A percentile compares a stretch with the other conserved stretches of the same genome.
These are phyloP conservation scores for Acleris cristana DNA, from an alignment of 2,888 invertebrate genomes.

Conservation along the genomic window DNA sequence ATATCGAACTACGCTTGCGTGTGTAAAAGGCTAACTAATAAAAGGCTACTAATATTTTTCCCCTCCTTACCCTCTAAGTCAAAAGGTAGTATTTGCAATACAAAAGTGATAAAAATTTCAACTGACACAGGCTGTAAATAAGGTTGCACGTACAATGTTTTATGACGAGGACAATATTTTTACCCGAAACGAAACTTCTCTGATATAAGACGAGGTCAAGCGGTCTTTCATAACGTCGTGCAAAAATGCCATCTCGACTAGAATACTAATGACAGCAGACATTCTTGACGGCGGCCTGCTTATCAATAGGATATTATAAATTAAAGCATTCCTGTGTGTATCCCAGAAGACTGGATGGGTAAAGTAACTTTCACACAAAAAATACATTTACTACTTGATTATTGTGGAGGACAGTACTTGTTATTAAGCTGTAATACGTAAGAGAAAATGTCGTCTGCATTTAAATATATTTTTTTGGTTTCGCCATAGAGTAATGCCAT, in stretches of 20 bases:
- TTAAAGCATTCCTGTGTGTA: background rate
- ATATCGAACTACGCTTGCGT: slow-evolving; percentile 5
- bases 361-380: too few species aligned
- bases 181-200: slow-evolving; percentile 18
- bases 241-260: slow-evolving; percentile 11
- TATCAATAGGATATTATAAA: slow-evolving; percentile 6
- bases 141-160: too few species aligned
- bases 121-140: too few species aligned
- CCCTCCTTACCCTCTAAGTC: too few species aligned
- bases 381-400: too few species aligned
- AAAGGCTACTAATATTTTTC: slow-evolving; percentile 10
- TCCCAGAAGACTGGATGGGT: background rate
- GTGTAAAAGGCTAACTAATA: background rate
- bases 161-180: background rate
- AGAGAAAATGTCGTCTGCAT: too few species aligned
- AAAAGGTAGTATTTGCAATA: too few species aligned
- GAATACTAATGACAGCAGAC: slow-evolving; percentile 21
- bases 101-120: too few species aligned
- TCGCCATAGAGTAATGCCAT: too few species aligned
- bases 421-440: too few species aligned
- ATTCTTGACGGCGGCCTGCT: slow-evolving; percentile 1
- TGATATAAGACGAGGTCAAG: slow-evolving; percentile 34
- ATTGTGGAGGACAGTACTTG: too few species aligned
- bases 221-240: slow-evolving; percentile 14
- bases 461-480: too few species aligned